A percentile compares a stretch with the other conserved stretches of the same genome.
These are phyloP conservation scores for Cerastoderma edule DNA, from an alignment of 2,888 invertebrate genomes.

Conservation along the genomic window DNA sequence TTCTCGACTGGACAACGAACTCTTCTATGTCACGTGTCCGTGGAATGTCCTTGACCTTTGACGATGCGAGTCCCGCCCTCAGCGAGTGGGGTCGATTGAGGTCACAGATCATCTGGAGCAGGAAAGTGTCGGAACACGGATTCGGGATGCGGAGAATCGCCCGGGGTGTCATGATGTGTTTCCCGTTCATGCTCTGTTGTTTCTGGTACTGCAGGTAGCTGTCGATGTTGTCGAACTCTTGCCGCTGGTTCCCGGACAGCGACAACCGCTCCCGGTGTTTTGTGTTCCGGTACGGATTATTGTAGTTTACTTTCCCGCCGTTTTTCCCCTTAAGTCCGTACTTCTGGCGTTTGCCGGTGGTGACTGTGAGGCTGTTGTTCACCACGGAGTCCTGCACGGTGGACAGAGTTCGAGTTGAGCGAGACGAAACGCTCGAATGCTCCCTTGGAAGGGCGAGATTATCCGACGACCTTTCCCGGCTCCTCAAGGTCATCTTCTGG, in stretches of 20 bases:
- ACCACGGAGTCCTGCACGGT: slow-evolving; percentile 53
- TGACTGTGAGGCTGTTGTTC: slow-evolving; percentile 50
- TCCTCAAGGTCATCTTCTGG: slow-evolving; percentile 43
- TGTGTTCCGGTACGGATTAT: slow-evolving; percentile 71
- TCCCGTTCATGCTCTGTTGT: slow-evolving; percentile 52
- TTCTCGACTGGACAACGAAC: slow-evolving; percentile 61
- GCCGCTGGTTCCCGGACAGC: slow-evolving; percentile 47
- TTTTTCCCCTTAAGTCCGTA: slow-evolving; percentile 25
- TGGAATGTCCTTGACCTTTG: slow-evolving; percentile 68
- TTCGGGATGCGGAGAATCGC: slow-evolving; percentile 66
- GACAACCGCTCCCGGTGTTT: slow-evolving; percentile 63
- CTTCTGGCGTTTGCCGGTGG: slow-evolving; percentile 40
- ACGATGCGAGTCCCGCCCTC: slow-evolving; percentile 37
- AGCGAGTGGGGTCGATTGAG: slow-evolving; percentile 61
- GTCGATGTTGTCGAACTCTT: slow-evolving; percentile 64
- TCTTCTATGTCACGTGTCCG: slow-evolving; percentile 68
- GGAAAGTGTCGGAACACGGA: slow-evolving; percentile 73
- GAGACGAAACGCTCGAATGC: slow-evolving; percentile 45
- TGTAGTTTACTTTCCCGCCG: slow-evolving; percentile 58
- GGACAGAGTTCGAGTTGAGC: slow-evolving; percentile 35
- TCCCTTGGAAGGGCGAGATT: slow-evolving; percentile 35
- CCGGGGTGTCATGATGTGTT: slow-evolving; percentile 55
- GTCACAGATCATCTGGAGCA: slow-evolving; percentile 73
- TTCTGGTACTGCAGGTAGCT: slow-evolving; percentile 68
- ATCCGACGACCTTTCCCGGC: slow-evolving; percentile 40